Percentiles rank a stretch among this genome's conserved stretches.
phyloP scores from a whole-genome alignment of 2,888 invertebrate species.

The Odontocerum albicorne region DNA sequence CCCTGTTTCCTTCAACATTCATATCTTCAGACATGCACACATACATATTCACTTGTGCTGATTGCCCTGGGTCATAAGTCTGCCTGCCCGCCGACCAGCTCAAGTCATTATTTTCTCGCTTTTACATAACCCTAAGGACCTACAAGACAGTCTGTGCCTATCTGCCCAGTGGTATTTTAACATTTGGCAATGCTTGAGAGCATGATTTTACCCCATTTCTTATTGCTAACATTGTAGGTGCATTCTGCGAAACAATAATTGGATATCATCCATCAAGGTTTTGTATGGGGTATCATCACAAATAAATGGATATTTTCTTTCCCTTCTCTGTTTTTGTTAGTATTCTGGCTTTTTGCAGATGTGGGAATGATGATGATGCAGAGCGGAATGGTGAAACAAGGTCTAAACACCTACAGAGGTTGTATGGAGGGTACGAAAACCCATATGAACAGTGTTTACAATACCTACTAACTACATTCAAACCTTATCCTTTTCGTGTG shows the following conservation, averaged over 20 bases:
- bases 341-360: constrained; percentile 80
- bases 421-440: constrained; percentile 79
- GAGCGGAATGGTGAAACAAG: constrained; percentile 94
- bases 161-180: constrained; percentile 9
- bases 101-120: constrained; percentile 24
- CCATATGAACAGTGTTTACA: constrained; percentile 40
- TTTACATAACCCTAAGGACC: constrained; percentile 28
- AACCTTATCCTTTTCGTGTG: constrained; percentile 24
- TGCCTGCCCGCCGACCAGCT: constrained; percentile 16
- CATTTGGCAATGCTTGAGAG: constrained; percentile 6
- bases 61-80: constrained; percentile 34
- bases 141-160: constrained; percentile 29
- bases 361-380: constrained; percentile 97
- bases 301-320: constrained; percentile 5
- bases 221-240: constrained; percentile 13
- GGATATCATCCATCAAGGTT: not conserved
- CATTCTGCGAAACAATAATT: not conserved
- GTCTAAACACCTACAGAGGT: constrained; percentile 73
- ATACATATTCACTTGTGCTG: constrained; percentile 13
- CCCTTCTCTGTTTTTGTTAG: constrained; percentile 46
- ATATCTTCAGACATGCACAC: not conserved
- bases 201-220: constrained; percentile 8
- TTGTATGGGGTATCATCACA: not conserved
- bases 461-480: not conserved
- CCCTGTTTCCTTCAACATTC: not conserved